Evolutionary conservation across 2,888 invertebrate species (phyloP).

Genomic region (Agrypnus murinus): DNA sequence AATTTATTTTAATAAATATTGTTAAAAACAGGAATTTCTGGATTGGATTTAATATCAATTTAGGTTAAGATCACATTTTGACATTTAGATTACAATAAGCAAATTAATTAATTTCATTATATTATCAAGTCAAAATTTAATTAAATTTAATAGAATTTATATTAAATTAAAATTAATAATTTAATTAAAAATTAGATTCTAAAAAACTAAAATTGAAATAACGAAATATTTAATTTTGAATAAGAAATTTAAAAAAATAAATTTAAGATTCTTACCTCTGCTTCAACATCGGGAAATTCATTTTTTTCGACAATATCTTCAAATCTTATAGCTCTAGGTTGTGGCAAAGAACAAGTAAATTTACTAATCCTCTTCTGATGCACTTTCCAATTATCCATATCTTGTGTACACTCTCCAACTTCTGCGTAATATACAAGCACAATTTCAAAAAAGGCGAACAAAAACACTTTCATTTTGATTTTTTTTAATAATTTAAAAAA

Average conservation of each 20-base stretch:
- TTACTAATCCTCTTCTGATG: constrained; percentile 5
- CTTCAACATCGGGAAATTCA: constrained; percentile 22
- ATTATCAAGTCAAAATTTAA: constrained; percentile 26
- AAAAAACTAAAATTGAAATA: background rate
- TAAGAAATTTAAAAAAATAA: background rate
- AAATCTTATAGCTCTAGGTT: constrained; percentile 43
- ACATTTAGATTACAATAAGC: too few relatives aligned
- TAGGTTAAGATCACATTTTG: too few relatives aligned
- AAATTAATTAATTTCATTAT: too few relatives aligned
- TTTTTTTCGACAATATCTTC: constrained; percentile 33
- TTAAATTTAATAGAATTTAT: constrained; percentile 7
- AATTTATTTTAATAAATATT: too few relatives aligned
- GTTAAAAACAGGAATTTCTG: too few relatives aligned
- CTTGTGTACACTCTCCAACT: background rate
- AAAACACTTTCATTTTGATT: constrained; percentile 24
- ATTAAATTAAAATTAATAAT: background rate
- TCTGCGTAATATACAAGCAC: constrained; percentile 11
- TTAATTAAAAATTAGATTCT: background rate
- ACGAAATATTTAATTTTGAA: background rate
- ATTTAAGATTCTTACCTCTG: constrained; percentile 26
- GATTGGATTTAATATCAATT: too few relatives aligned
- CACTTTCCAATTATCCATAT: background rate
- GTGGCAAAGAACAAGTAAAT: constrained; percentile 39
- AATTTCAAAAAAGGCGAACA: constrained; percentile 10
- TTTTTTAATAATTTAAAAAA: background rate